Base-by-base conservation (phyloP, 2,888 invertebrate species). In the Chironomus riparius region DNA sequence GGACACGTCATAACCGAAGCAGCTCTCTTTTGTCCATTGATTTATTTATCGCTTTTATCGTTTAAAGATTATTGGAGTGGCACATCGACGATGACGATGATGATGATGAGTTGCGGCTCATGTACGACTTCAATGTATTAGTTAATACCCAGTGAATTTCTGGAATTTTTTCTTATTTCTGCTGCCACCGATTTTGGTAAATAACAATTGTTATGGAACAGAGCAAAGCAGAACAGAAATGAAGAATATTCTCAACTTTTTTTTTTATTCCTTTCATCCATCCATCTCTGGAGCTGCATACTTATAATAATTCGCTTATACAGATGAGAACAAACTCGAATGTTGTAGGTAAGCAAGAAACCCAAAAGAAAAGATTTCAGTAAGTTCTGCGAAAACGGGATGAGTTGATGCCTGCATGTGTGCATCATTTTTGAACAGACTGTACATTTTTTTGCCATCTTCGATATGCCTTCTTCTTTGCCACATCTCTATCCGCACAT, bases 401-500 rank as follows among this genome's bases (percentile, higher is more conserved):
- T 65, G 65, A 65, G 68, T 38, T 38, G 13, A 24, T 24, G 68
- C 62, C 24, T 22, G 21, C 24, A 12, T 15, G n/a, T 28, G n/a
- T 68, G 68, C 68, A 68, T 18, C 5, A 56, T 6, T 68, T 65
- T 74, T 74, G 72, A 72, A 47, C 72, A 62, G 61, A 47, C 72
- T 72, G 72, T 72, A 72, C 72, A 38, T 38, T 38, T 38, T 72
- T 72, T 72, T 21, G 15, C n/a, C 21, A 28, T 50, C 50, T 72
- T 72, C 61, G 50, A 72, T 50, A 21, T 72, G 61, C 72, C 72
- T 73, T 73, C 68, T 74, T 74, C 47, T 74, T 73, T 22, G 65
- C 65, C 13, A 21, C 65, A 21, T 62, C 62, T 62, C 21, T 62
- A 22, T 65, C 62, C 18, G 47, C 61, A 47, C 73, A 65, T 56